Evolutionary conservation across 2,888 invertebrate genomes (phyloP), one percentile per base, ranked within the genome.

Genomic region (Sphinx pinastri): DNA sequence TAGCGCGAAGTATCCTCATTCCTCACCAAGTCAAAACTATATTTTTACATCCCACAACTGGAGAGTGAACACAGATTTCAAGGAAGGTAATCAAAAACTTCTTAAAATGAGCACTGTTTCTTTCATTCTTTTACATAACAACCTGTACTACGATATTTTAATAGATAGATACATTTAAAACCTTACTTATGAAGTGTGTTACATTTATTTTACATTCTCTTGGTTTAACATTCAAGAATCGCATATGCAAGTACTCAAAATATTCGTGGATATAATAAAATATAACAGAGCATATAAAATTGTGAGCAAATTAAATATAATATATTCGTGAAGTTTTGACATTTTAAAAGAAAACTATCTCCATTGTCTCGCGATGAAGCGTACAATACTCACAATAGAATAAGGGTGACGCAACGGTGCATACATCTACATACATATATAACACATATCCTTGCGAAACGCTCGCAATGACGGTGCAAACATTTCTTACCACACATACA

Each of bases 361-460:
- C 38, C 58, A 59, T 59, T 59, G 58, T 59, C 58, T 59, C 58
- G 58, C 31, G 38, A 59, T 59, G 14, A 59, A 59, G 31, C 58
- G 58, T 38, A 47, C 63, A 63, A 63, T n/a, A 63, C 63, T 63
- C 49, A 63, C 63, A 63, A 63, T 63, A 63, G 63, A 63, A 49
- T 63, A 63, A 49, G 60, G 45, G 63, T 63, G 63, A 63, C 49
- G 47, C 16, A 49, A 49, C 63, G 63, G 63, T 63, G 47, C 51
- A 70, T 71, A 59, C 69, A 73, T 71, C 68, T 72, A 72, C 68
- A 73, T 70, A 73, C 71, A 68, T 71, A 72, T 71, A 76, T 71
- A 68, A 68, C 63, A 52, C 57, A 70, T 52, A 47, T 51, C 38
- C 52, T 31, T 74, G 70, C 63, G 49, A 63, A 63, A 63, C 47